Evolutionary conservation across 2,888 invertebrate species (phyloP), one percentile per base, ranked within the genome.

Genomic region (Mechanitis messenoides): DNA sequence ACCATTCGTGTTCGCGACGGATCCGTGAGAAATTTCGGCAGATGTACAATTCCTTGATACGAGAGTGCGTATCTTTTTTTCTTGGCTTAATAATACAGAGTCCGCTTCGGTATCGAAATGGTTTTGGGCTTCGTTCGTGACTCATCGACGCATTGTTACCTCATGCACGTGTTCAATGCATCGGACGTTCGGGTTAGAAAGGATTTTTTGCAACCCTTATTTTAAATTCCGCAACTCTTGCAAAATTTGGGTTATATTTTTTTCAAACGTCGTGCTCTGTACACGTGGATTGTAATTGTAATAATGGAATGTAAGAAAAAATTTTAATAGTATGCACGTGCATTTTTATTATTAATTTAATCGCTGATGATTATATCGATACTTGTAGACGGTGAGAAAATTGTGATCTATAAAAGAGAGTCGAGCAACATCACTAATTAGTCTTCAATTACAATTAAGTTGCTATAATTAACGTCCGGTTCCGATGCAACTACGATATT

Each of bases 11-110:
- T 74, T 74, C 71, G 72, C 74, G 76, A 75, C 77, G 79, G 81
- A 84, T 78, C 85, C 90, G 90, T 90, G 90, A 90, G 90, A 90
- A 90, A 80, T 90, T 90, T 89, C 85, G 90, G 90, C 90, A 90
- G 90, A 90, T 90, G 90, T 89, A 87, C 89, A 89, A 88, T 89
- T 88, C 83, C 87, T 88, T 86, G 85, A 85, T 83, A 80, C 80
- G 85, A 85, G 77, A 87, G 85, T 84, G 87, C 87, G 85, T 84
- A 80, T 83, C 85, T 85, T 87, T 85, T 87, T 79, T 74, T 74
- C 76, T 74, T 74, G 75, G 71, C 78, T 84, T 87, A 84, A 87
- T 89, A 89, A 87, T 87, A 87, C 80, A 58, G 65, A 66, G 83
- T 79, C 77, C 77, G 76, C 72, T 73, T 77, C 77, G 80, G 71